Conservation (phyloP, 2,113 vertebrate genomes). For the Otolemur garnettii region DNA sequence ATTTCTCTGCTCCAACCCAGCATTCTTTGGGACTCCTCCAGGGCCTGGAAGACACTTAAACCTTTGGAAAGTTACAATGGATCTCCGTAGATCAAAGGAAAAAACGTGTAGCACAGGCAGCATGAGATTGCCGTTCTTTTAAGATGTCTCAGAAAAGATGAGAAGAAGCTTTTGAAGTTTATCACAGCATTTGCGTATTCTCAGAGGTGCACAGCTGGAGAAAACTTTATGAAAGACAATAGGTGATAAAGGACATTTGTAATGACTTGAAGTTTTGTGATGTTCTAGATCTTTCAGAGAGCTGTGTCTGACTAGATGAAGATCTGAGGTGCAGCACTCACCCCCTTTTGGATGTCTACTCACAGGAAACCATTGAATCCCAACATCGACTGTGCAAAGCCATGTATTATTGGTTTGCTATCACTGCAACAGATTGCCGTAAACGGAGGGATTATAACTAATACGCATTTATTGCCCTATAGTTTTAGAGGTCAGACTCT, state of each 20-base stretch:
- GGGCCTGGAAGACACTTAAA: neutral
- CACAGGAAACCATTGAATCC: neutral
- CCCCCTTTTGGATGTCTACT: neutral
- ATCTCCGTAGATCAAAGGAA: neutral
- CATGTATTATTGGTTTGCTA: neutral
- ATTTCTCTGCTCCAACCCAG: neutral
- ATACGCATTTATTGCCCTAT: neutral
- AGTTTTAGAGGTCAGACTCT: neutral
- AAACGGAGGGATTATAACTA: neutral
- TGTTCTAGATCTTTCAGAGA: neutral
- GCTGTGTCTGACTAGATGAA: neutral
- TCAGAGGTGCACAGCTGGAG: neutral
- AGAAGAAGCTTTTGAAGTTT: neutral
- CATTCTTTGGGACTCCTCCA: neutral
- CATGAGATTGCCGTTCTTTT: neutral
- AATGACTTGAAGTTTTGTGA: neutral
- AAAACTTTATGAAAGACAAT: neutral
- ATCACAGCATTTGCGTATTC: neutral
- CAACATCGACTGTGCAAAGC: neutral
- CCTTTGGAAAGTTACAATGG: neutral
- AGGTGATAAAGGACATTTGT: neutral
- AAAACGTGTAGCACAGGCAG: neutral
- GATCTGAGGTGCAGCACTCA: neutral
- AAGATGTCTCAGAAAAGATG: neutral
- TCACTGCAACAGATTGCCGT: neutral